Evolutionary conservation across 2,888 invertebrate genomes (phyloP).

Genomic region (Augochlorella aurata): DNA sequence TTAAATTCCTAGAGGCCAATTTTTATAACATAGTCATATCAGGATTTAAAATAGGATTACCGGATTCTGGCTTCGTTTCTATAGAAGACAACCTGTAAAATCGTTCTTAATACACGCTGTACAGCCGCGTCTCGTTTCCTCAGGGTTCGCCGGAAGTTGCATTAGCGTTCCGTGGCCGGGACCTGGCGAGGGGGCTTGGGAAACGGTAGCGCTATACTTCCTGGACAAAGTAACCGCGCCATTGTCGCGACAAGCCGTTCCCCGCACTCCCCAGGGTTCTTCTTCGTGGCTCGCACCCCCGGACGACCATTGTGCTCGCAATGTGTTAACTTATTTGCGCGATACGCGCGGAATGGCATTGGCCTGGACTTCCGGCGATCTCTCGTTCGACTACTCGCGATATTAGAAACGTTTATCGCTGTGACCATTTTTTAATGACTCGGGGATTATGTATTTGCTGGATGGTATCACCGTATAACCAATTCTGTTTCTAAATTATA

Average conservation of each 20-base stretch:
- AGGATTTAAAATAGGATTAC: constrained; percentile 13
- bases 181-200: constrained; percentile 53
- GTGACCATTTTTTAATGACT: not conserved
- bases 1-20: too few relatives aligned
- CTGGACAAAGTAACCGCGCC: constrained; percentile 74
- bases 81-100: constrained; percentile 48
- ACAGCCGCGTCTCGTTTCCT: constrained; percentile 50
- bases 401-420: constrained; percentile 5
- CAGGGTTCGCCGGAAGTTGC: constrained; percentile 69
- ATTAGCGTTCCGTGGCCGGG: constrained; percentile 67
- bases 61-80: not conserved
- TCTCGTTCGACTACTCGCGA: constrained; percentile 34
- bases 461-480: too few relatives aligned
- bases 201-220: constrained; percentile 65
- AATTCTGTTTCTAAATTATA: too few relatives aligned
- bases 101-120: constrained; percentile 55
- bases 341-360: constrained; percentile 52
- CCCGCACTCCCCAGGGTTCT: constrained; percentile 40
- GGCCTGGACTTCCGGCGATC: constrained; percentile 45
- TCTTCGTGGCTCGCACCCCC: constrained; percentile 27
- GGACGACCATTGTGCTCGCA: constrained; percentile 61
- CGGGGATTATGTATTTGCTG: not conserved
- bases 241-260: constrained; percentile 71
- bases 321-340: constrained; percentile 72
- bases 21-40: not conserved